Evolutionary conservation across 1,140 invertebrate genomes (phyloP).

Genomic region (Trinorchestia longiramus): DNA sequence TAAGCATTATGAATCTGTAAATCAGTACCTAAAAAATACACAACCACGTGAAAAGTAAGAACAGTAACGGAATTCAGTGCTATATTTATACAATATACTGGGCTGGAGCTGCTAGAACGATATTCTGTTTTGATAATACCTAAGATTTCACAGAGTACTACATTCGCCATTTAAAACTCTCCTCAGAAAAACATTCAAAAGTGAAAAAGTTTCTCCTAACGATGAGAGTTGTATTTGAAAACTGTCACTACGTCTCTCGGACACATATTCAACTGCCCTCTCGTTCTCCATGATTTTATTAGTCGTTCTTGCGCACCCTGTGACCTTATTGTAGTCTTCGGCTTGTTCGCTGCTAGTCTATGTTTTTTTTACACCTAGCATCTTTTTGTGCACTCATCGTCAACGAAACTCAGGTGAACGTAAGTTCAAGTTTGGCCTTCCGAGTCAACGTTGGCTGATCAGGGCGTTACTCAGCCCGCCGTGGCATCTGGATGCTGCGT

Average conservation of each 20-base stretch:
- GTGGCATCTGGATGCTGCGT: neutral
- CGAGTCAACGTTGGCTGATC: neutral
- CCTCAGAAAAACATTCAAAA: too few species aligned
- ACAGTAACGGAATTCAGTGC: too few species aligned
- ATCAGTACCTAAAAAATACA: too few species aligned
- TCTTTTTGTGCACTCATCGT: neutral
- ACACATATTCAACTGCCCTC: neutral
- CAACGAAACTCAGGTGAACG: neutral
- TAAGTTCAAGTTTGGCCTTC: neutral
- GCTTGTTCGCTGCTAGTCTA: neutral
- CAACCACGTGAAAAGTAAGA: too few species aligned
- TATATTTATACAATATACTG: too few species aligned
- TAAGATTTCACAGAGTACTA: too few species aligned
- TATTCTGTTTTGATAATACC: too few species aligned
- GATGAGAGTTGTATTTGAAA: too few species aligned
- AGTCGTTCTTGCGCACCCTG: neutral
- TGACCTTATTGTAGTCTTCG: neutral
- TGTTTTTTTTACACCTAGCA: neutral
- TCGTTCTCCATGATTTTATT: neutral
- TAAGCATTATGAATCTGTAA: too few species aligned
- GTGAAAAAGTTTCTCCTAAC: too few species aligned
- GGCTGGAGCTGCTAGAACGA: too few species aligned
- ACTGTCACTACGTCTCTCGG: neutral
- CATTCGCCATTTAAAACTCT: too few species aligned
- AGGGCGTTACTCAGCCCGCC: neutral